These are phyloP conservation scores for Chelon labrosus DNA, from an alignment of 2,797 vertebrate species.

Conservation along the genomic window DNA sequence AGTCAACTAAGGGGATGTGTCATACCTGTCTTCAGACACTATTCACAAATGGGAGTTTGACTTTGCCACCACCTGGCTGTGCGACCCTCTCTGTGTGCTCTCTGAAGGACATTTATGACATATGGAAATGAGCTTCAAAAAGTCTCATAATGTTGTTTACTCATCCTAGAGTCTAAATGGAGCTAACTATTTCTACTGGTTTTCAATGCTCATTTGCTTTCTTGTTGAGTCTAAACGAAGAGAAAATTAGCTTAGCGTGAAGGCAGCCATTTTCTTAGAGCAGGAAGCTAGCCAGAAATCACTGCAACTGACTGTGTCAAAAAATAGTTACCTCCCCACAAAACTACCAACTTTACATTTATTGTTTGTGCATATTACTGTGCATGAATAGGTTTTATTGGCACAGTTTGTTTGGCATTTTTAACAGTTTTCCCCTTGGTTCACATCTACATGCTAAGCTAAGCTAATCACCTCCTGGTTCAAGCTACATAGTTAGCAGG, in stretches of 20 bases:
- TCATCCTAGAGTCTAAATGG: not conserved
- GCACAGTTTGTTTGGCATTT: too few species aligned
- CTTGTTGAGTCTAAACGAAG: not conserved
- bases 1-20: constrained; percentile 59
- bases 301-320: too few species aligned
- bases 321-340: too few species aligned
- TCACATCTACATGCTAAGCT: not conserved
- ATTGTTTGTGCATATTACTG: not conserved
- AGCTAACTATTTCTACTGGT: too few species aligned
- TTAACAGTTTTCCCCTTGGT: not conserved
- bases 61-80: constrained; percentile 50
- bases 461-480: not conserved
- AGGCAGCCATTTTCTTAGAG: too few species aligned
- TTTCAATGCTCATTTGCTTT: too few species aligned
- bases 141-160: not conserved
- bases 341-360: too few species aligned
- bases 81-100: constrained; percentile 16
- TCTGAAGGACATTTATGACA: constrained; percentile 9
- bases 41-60: constrained; percentile 51
- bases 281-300: too few species aligned
- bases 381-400: not conserved
- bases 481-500: not conserved
- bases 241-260: not conserved
- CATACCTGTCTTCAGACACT: constrained; percentile 51
- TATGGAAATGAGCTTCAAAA: not conserved